Evolutionary conservation across 2,888 invertebrate genomes (phyloP).

Genomic region (Polietes domitor): DNA sequence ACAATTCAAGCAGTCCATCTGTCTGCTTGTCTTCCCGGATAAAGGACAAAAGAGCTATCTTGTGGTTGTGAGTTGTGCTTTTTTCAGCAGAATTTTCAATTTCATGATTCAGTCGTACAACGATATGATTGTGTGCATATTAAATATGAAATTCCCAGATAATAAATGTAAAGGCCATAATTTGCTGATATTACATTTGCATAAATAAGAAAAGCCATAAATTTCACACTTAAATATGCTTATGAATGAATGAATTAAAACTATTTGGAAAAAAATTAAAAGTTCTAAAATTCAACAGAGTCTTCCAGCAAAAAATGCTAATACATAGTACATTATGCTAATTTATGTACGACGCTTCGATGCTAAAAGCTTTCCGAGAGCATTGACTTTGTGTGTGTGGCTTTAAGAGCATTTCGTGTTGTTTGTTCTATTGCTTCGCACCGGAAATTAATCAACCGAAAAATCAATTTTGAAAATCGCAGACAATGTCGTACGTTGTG

Average conservation of each 20-base stretch:
- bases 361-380: not conserved
- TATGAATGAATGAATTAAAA: slow-evolving; percentile 10
- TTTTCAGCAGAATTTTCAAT: not conserved
- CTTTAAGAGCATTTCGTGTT: slow-evolving; percentile 16
- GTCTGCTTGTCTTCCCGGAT: not conserved
- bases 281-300: not conserved
- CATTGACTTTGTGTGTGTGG: not conserved
- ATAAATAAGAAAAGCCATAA: slow-evolving; percentile 11
- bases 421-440: slow-evolving; percentile 37
- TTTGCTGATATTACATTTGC: slow-evolving; percentile 18
- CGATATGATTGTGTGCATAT: not conserved
- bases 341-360: not conserved
- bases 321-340: not conserved
- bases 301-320: too few species aligned
- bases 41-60: not conserved
- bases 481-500: slow-evolving; percentile 54
- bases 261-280: not conserved
- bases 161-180: slow-evolving; percentile 26
- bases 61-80: too few species aligned
- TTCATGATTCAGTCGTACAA: not conserved
- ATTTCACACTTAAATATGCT: not conserved
- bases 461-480: slow-evolving; percentile 72
- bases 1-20: not conserved
- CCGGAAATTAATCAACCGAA: slow-evolving; percentile 73
- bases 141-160: slow-evolving; percentile 15